A percentile compares a stretch with the other conserved stretches of the same genome.
Evolutionary conservation across 64 coral and sea anemone genomes (phyloP).

Genomic region (Platygyra sinensis): DNA sequence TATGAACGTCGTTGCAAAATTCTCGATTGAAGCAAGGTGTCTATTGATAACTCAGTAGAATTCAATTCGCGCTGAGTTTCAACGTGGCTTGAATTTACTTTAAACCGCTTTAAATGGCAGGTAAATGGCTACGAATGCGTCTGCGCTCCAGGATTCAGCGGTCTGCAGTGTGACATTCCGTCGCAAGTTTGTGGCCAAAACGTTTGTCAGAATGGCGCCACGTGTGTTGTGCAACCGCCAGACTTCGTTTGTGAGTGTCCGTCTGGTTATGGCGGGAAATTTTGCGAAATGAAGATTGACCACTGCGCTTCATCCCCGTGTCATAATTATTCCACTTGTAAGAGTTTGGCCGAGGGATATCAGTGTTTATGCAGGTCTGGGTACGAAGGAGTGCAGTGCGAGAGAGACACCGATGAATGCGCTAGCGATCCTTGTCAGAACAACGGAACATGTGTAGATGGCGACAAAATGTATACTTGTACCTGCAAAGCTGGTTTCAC

Average conservation of each 20-base stretch:
- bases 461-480: conserved; percentile 63
- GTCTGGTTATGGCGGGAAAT: conserved; percentile 79
- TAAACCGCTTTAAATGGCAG: conserved; percentile 20
- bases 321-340: conserved; percentile 62
- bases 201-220: conserved; percentile 78
- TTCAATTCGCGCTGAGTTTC: neutral
- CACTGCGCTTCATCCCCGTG: conserved; percentile 78
- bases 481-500: conserved; percentile 64
- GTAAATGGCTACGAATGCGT: conserved; percentile 73
- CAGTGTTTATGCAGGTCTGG: conserved; percentile 57
- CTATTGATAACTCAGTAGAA: too few relatives aligned
- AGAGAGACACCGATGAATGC: conserved; percentile 74
- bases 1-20: too few relatives aligned
- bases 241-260: conserved; percentile 68
- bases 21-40: too few relatives aligned
- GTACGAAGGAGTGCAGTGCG: conserved; percentile 62
- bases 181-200: conserved; percentile 58
- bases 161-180: conserved; percentile 69
- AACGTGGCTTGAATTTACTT: neutral
- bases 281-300: conserved; percentile 86
- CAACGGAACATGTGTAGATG: conserved; percentile 71
- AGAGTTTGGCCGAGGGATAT: conserved; percentile 58
- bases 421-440: conserved; percentile 70
- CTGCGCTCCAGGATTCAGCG: conserved; percentile 71
- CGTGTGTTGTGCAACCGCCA: conserved; percentile 67